Percentiles rank a stretch among this genome's conserved stretches.
Conservation (phyloP, 1,140 invertebrate genomes). For the Vanessa tameamea region DNA sequence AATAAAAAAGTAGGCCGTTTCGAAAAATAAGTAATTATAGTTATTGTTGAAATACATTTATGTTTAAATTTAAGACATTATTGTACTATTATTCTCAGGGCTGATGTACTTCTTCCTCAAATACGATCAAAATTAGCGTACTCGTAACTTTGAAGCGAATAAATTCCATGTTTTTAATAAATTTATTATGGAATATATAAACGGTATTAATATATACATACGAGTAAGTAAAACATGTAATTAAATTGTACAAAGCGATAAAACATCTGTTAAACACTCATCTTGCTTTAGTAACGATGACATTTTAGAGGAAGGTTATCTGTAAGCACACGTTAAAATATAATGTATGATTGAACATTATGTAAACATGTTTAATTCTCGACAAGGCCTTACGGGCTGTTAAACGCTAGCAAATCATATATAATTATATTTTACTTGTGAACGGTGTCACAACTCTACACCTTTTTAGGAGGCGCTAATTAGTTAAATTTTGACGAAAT, state of each 20-base stretch:
- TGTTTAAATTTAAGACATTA: too few relatives aligned
- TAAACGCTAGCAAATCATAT: background rate
- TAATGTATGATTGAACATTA: background rate
- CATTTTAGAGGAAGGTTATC: slow-evolving; percentile 5
- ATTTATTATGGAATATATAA: too few relatives aligned
- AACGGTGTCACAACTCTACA: background rate
- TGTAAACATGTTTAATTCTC: background rate
- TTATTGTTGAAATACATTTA: too few relatives aligned
- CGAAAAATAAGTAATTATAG: too few relatives aligned
- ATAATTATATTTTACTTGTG: background rate
- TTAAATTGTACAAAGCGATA: background rate
- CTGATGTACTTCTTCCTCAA: too few relatives aligned
- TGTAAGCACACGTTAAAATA: slow-evolving; percentile 1
- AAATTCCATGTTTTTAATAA: too few relatives aligned
- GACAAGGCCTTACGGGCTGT: background rate
- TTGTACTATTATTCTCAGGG: too few relatives aligned
- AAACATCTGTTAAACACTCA: background rate
- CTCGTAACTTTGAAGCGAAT: too few relatives aligned
- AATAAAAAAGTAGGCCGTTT: too few relatives aligned
- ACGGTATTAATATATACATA: too few relatives aligned
- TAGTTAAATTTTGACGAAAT: background rate
- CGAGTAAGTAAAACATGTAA: background rate
- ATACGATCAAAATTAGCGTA: too few relatives aligned
- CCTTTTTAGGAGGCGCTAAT: background rate
- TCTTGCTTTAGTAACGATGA: background rate